phyloP scores from a whole-genome alignment of 2,888 invertebrate genomes.

The Ischnura elegans region DNA sequence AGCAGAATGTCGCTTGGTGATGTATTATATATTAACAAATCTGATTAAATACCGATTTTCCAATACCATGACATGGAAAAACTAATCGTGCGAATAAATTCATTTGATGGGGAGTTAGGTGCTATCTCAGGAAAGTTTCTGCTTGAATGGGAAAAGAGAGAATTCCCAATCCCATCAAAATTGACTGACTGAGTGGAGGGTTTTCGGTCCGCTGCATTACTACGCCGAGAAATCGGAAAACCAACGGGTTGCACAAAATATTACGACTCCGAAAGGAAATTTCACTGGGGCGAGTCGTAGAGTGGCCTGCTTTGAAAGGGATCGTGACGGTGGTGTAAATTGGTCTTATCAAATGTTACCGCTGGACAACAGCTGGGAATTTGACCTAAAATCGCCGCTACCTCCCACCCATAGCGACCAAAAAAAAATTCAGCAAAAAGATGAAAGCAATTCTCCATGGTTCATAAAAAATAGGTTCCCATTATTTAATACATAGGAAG shows the following conservation, averaged over 20 bases:
- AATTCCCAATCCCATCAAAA: background rate
- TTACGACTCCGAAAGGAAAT: background rate
- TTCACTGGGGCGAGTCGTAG: background rate
- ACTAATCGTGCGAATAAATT: background rate
- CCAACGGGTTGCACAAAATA: background rate
- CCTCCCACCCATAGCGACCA: too few species aligned
- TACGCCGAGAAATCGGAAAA: background rate
- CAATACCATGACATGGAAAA: background rate
- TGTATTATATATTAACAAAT: too few species aligned
- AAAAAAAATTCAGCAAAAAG: too few species aligned
- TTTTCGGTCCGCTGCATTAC: background rate
- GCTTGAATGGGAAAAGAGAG: background rate
- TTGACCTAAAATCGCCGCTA: too few species aligned
- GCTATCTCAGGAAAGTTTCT: background rate
- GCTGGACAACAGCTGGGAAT: background rate
- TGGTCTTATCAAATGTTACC: background rate
- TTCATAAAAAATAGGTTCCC: too few species aligned
- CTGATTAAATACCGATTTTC: too few species aligned
- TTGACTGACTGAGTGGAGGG: background rate
- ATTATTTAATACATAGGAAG: too few species aligned
- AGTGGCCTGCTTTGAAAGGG: background rate
- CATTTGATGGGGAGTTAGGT: background rate
- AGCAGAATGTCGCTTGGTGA: too few species aligned
- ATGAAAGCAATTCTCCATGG: too few species aligned
- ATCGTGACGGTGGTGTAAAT: constrained; percentile 14